Evolutionary conservation across 2,888 invertebrate genomes (phyloP), one percentile per base, ranked within the genome.

Genomic region (Sphecodes monilicornis): DNA sequence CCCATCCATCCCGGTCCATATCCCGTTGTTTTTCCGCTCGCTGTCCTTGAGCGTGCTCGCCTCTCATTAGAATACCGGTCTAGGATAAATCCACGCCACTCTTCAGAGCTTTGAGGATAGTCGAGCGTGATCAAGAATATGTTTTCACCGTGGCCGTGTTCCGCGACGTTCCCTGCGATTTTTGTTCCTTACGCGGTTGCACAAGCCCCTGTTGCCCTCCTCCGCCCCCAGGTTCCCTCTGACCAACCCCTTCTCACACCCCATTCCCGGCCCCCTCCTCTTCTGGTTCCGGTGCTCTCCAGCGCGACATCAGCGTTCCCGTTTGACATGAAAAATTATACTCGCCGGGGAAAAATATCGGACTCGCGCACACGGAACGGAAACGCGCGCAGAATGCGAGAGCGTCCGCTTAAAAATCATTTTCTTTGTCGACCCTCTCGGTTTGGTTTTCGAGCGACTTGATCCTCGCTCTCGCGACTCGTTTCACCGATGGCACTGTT

Each of bases 11-110:
- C 68, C 60, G 60, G 75, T 77, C 54, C 68, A 84, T 60, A 64
- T 66, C 66, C 41, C 76, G 81, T 84, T 83, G 80, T 83, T 79
- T 83, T 84, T 78, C 85, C 84, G 78, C 83, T 80, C 64, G 41
- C 82, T 81, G 84, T 86, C 88, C 90, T 86, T 86, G 81, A 88
- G 80, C 72, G 86, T 80, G 78, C 81, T 90, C 78, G 79, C 75
- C 88, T 88, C 89, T 89, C 88, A 80, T 89, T 90, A 88, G 88
- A 89, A 90, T 80, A 82, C 89, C 82, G 78, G 83, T 79, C 88
- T 85, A 90, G 89, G 90, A 88, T 90, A 90, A 89, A 85, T 89
- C 76, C 86, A 68, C 78, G 86, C 81, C 82, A 69, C 78, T 88
- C 81, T 80, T 90, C 82, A 77, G 82, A 84, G 84, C 89, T 90